A percentile compares a stretch with the other conserved stretches of the same genome.
Conservation (phyloP, 1,140 invertebrate species). For the Triops longicaudatus region DNA sequence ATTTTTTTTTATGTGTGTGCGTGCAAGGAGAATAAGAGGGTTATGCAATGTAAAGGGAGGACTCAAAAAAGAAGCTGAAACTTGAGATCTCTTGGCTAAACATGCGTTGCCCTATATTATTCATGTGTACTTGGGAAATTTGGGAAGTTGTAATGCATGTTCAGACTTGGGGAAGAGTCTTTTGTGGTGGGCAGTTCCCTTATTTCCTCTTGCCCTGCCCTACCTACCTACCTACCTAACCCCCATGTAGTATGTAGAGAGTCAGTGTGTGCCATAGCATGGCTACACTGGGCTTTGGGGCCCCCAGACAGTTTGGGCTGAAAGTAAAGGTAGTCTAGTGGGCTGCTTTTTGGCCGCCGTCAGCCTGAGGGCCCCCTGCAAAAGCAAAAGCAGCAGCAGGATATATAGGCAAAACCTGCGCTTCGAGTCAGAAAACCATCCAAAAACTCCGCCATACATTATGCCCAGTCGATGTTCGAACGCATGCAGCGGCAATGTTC, state of each 20-base stretch:
- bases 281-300: not conserved
- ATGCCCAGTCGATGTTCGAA: too few relatives aligned
- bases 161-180: not conserved
- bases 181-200: conserved; percentile 14
- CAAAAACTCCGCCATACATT: not conserved
- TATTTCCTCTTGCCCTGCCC: not conserved
- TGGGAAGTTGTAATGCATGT: conserved; percentile 3
- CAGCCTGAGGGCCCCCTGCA: not conserved
- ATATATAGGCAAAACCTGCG: not conserved
- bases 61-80: not conserved
- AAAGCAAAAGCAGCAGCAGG: not conserved
- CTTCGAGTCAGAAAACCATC: not conserved
- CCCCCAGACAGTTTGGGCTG: not conserved
- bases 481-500: too few relatives aligned
- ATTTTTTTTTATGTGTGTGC: not conserved
- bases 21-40: not conserved
- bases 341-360: not conserved
- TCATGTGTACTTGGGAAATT: not conserved
- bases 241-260: not conserved
- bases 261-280: not conserved
- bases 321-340: not conserved
- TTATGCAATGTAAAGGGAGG: not conserved
- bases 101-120: conserved; percentile 15
- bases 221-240: not conserved
- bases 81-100: conserved; percentile 7